Conservation (phyloP, 2,113 vertebrate genomes). For the Fregetta grallaria region DNA sequence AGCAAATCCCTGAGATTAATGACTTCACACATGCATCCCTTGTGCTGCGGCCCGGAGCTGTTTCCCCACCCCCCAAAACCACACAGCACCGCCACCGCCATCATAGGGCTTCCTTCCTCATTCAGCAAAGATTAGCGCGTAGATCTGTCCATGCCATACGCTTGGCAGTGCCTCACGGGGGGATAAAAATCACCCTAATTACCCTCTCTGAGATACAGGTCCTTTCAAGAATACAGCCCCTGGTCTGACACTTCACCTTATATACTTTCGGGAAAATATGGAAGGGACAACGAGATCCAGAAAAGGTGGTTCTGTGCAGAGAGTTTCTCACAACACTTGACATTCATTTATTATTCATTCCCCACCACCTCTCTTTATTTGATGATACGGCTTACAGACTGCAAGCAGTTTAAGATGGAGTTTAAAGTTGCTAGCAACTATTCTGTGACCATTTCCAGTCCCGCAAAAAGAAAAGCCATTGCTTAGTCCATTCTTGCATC, state of each 20-base stretch:
- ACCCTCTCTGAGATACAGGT: not conserved
- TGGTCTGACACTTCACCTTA: not conserved
- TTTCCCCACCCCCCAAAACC: not conserved
- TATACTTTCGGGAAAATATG: not conserved
- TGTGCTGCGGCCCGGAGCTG: not conserved
- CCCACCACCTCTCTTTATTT: not conserved
- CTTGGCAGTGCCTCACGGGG: not conserved
- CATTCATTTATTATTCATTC: not conserved
- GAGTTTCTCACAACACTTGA: not conserved
- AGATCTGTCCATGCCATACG: not conserved
- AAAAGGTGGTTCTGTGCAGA: not conserved
- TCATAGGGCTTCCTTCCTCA: not conserved
- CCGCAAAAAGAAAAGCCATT: not conserved
- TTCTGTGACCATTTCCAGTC: not conserved
- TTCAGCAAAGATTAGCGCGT: not conserved
- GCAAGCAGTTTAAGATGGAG: not conserved
- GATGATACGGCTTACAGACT: not conserved
- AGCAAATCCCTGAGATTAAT: not conserved
- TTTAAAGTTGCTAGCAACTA: not conserved
- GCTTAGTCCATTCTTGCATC: not conserved
- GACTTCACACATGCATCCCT: conserved; percentile 6
- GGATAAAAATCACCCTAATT: not conserved
- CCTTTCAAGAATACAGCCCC: not conserved
- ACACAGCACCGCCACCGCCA: not conserved
- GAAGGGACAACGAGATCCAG: not conserved